phyloP scores from a whole-genome alignment of 2,888 invertebrate genomes.

The Oscheius sp. region DNA sequence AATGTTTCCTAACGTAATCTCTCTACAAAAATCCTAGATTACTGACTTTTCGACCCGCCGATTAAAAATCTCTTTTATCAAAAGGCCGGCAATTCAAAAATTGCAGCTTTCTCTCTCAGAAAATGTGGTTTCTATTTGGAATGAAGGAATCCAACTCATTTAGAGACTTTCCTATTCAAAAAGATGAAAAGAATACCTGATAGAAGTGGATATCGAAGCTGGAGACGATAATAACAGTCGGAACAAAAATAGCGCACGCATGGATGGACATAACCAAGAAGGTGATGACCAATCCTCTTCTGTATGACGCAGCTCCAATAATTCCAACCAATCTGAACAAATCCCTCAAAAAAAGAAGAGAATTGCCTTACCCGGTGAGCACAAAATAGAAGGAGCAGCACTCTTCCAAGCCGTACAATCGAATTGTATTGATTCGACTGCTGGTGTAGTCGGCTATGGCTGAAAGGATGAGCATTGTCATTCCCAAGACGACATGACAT shows the following conservation, averaged over 20 bases:
- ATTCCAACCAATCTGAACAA: constrained; percentile 60
- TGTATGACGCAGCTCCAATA: constrained; percentile 61
- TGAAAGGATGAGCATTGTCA: constrained; percentile 59
- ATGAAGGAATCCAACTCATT: neutral
- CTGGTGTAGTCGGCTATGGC: constrained; percentile 61
- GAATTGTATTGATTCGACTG: constrained; percentile 57
- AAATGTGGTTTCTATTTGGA: too few relatives aligned
- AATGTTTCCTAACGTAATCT: too few relatives aligned
- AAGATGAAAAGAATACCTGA: constrained; percentile 49
- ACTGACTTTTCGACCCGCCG: too few relatives aligned
- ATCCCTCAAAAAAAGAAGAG: neutral
- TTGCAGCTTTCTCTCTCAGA: too few relatives aligned
- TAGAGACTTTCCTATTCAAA: neutral
- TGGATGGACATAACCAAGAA: constrained; percentile 65
- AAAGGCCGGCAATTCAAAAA: too few relatives aligned
- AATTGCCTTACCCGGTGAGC: constrained; percentile 55
- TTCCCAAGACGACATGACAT: constrained; percentile 60
- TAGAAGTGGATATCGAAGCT: constrained; percentile 67
- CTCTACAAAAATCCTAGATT: too few relatives aligned
- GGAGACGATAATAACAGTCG: constrained; percentile 61
- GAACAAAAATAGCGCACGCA: constrained; percentile 61
- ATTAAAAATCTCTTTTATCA: too few relatives aligned
- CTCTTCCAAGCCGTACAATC: constrained; percentile 58
- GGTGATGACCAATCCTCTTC: constrained; percentile 63
- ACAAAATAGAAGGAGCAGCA: constrained; percentile 64